Evolutionary conservation across 2,113 vertebrate genomes (phyloP).

Genomic region (Henicopernis longicauda): DNA sequence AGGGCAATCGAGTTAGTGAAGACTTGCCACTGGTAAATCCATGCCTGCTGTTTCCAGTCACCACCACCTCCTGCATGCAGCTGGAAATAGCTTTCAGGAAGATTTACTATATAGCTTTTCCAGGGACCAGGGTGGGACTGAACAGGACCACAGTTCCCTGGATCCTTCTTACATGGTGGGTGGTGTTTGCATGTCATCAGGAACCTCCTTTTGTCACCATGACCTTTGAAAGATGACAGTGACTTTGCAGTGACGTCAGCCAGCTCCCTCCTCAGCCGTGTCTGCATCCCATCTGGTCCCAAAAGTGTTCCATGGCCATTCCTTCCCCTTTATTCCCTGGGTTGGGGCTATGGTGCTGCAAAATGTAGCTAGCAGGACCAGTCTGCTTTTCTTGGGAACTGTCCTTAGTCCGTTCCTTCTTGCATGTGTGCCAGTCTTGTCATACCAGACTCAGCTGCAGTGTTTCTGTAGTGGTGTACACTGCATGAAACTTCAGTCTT

Average conservation of each 20-base stretch:
- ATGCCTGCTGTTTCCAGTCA: background rate
- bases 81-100: background rate
- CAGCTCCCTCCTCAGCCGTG: background rate
- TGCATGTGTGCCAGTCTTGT: accelerated
- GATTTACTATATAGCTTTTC: background rate
- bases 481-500: background rate
- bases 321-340: background rate
- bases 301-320: background rate
- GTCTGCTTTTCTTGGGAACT: background rate
- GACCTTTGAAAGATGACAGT: background rate
- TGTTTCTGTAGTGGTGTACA: accelerated
- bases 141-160: background rate
- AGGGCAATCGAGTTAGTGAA: background rate
- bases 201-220: background rate
- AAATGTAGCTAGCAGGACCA: background rate
- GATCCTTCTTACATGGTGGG: background rate
- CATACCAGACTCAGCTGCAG: background rate
- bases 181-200: background rate
- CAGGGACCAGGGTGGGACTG: background rate
- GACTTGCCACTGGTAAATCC: background rate
- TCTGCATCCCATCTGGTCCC: background rate
- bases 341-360: background rate
- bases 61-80: background rate
- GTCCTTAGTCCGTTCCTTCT: accelerated
- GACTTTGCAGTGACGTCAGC: background rate